Conservation (phyloP, 2,888 invertebrate genomes). For the Byasa hedistus region DNA sequence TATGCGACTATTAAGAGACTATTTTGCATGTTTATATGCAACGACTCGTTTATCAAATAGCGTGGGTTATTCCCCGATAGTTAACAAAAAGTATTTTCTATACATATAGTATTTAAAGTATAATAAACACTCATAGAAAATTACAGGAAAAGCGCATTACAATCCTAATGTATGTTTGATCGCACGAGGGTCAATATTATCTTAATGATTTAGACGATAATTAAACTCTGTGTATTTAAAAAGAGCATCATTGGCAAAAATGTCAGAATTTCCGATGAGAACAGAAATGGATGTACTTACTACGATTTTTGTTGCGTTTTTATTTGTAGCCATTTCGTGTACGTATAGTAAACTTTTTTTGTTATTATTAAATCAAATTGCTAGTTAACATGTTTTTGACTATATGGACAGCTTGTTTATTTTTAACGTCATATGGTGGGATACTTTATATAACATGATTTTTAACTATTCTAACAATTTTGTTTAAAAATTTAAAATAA, state of each 20-base stretch:
- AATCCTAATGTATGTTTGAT: background rate
- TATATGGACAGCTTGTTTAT: too few relatives aligned
- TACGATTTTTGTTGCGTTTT: background rate
- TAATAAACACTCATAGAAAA: background rate
- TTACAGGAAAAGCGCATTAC: background rate
- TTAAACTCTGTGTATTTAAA: background rate
- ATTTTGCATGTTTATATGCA: background rate
- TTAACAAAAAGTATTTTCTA: background rate
- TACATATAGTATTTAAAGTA: background rate
- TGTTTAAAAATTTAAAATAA: too few relatives aligned
- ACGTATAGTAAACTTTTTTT: background rate
- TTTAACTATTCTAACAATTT: too few relatives aligned
- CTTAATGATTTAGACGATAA: background rate
- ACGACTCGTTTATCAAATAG: background rate
- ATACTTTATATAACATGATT: too few relatives aligned
- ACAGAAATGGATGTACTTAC: background rate
- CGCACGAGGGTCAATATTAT: background rate
- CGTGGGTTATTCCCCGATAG: background rate
- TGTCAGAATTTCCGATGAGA: background rate
- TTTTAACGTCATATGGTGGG: too few relatives aligned
- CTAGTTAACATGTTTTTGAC: too few relatives aligned
- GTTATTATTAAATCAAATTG: too few relatives aligned
- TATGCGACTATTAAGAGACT: too few relatives aligned
- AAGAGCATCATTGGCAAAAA: background rate
- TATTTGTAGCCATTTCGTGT: constrained; percentile 1